Base-by-base conservation (phyloP, 2,113 vertebrate genomes). In the Aegypius monachus region DNA sequence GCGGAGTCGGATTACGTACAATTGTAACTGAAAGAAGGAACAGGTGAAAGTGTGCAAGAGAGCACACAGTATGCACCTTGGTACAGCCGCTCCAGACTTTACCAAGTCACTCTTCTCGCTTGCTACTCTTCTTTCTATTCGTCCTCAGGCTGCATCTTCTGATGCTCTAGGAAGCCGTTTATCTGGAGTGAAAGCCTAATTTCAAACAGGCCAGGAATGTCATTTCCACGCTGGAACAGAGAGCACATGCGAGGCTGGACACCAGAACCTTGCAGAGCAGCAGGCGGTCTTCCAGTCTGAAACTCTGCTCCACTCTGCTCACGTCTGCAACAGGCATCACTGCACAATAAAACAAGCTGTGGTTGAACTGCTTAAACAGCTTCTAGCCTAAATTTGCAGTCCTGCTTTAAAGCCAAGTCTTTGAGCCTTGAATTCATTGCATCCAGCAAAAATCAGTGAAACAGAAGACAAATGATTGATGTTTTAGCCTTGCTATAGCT, bases 141-240 rank as follows among this genome's bases (percentile, higher is more conserved):
- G 42, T 62, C 40, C 29, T 63, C 66, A 48, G 20, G 20, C 14
- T 40, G 16, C 31, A 48, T 47, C 68, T 80, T 71, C 67, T 36
- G 66, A 68, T 68, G 43, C 56, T 68, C 47, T 53, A 70, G 70
- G 56, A 93, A 81, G 72, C 63, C 58, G 56, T 45, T 82, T 63
- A 79, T 85, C 81, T 77, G 86, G 47, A 87, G 34, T 3, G 38
- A 93, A 90, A 86, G 6, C 8, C 53, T 84, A 53, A 96, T 78
- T 89, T 75, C 84, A 77, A 94, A 81, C 84, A 96, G 95, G 75
- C 85, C 50, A 95, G 83, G 84, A 95, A 97, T 83, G 68, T 17
- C 11, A 88, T 80, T 88, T 94, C 61, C 70, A 91, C 0, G 2
- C 48, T 96, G 83, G 52, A 93, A 66, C 34, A 45, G 75, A 50